Percentiles rank a stretch among this genome's conserved stretches.
These are phyloP conservation scores for Hemicrepidius hirtus DNA, from an alignment of 2,888 invertebrate genomes.

Conservation along the genomic window DNA sequence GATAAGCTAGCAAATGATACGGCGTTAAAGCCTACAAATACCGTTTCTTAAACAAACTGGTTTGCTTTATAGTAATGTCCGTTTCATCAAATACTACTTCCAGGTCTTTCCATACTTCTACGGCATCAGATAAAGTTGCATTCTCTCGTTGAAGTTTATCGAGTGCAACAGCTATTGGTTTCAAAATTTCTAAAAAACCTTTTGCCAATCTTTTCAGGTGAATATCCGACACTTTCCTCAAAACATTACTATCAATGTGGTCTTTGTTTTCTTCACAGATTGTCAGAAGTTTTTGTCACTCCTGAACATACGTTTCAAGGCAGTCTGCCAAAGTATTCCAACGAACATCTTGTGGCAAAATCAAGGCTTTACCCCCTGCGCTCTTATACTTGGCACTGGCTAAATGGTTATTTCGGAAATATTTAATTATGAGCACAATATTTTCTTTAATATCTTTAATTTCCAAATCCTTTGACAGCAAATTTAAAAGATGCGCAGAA, in stretches of 20 bases:
- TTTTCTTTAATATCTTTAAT: slow-evolving; percentile 41
- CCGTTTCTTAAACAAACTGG: slow-evolving; percentile 5
- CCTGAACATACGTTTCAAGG: slow-evolving; percentile 22
- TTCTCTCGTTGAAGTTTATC: slow-evolving; percentile 23
- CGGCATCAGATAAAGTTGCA: slow-evolving; percentile 29
- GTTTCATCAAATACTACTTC: slow-evolving; percentile 9
- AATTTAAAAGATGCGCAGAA: slow-evolving; percentile 46
- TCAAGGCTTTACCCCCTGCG: slow-evolving; percentile 47
- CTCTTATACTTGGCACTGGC: slow-evolving; percentile 44
- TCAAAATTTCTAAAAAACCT: slow-evolving; percentile 32
- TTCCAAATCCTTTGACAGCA: slow-evolving; percentile 48
- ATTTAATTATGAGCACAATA: slow-evolving; percentile 46
- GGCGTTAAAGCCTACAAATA: slow-evolving; percentile 33
- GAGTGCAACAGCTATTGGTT: slow-evolving; percentile 27
- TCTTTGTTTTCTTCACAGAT: too few relatives aligned
- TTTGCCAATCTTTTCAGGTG: slow-evolving; percentile 8
- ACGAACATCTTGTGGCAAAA: slow-evolving; percentile 46
- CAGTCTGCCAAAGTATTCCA: slow-evolving; percentile 49
- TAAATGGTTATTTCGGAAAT: slow-evolving; percentile 46
- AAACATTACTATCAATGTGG: too few relatives aligned
- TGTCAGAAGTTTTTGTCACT: slow-evolving; percentile 25
- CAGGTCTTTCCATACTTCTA: slow-evolving; percentile 27
- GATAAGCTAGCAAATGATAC: slow-evolving; percentile 19
- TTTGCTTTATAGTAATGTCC: slow-evolving; percentile 18
- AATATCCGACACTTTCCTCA: slow-evolving; percentile 26